phyloP scores from a whole-genome alignment of 1,140 invertebrate genomes.

The Acyrthosiphon pisum region DNA sequence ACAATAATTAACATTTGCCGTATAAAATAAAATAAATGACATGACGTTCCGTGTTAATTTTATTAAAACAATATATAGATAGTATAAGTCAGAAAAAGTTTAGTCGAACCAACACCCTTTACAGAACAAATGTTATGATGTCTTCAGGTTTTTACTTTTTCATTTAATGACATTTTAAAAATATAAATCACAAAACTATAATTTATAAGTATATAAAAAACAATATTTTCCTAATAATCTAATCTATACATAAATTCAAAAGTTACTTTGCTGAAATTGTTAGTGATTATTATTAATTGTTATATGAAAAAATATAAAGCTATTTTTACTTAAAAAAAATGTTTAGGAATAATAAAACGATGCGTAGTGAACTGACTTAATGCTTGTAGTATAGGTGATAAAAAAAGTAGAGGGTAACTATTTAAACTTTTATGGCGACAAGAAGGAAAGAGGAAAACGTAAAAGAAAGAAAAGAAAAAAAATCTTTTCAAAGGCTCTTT shows the following conservation, averaged over 20 bases:
- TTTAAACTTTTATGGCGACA: conserved; percentile 39
- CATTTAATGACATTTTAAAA: too few relatives aligned
- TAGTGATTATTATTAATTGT: neutral
- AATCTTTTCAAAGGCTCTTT: conserved; percentile 41
- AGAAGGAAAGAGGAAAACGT: neutral
- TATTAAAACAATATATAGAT: neutral
- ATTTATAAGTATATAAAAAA: too few relatives aligned
- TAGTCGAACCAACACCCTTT: too few relatives aligned
- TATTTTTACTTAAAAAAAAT: neutral
- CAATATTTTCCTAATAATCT: neutral
- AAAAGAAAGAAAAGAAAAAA: conserved; percentile 29
- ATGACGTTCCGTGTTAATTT: neutral
- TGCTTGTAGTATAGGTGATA: conserved; percentile 9
- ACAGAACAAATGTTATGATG: too few relatives aligned
- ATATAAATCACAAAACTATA: too few relatives aligned
- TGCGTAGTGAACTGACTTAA: conserved; percentile 1
- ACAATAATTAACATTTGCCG: too few relatives aligned
- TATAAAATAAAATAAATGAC: too few relatives aligned
- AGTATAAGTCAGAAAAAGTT: neutral
- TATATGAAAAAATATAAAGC: neutral
- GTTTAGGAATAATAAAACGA: neutral
- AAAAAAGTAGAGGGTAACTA: conserved; percentile 24
- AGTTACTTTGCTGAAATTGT: neutral
- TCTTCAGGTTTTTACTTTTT: too few relatives aligned
- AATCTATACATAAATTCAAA: neutral